A percentile compares a stretch with the other conserved stretches of the same genome.
phyloP scores from a whole-genome alignment of 2,113 vertebrate genomes.

The Petroica traversi region DNA sequence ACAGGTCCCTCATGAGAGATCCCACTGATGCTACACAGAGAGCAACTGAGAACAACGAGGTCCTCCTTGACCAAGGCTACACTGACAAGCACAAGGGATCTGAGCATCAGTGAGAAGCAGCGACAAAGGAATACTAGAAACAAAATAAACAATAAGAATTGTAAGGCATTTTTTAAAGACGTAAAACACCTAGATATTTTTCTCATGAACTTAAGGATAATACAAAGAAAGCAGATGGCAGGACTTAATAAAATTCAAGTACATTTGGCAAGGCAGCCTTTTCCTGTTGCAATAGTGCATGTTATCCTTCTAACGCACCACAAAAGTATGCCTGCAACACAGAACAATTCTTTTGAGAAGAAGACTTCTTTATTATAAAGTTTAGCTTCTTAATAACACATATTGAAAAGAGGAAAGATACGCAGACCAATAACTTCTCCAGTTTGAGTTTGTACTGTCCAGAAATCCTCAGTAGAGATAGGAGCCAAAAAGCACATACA shows the following conservation, averaged over 20 bases:
- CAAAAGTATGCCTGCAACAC: neutral
- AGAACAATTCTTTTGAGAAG: neutral
- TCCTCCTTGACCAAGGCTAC: neutral
- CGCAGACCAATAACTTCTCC: neutral
- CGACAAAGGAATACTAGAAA: neutral
- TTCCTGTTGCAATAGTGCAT: neutral
- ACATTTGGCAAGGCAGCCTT: constrained; percentile 3
- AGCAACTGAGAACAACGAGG: neutral
- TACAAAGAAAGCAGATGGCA: constrained; percentile 27
- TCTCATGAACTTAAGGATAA: neutral
- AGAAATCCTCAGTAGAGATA: neutral
- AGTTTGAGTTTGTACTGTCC: neutral
- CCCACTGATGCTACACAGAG: neutral
- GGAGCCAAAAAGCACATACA: neutral
- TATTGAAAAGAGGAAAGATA: neutral
- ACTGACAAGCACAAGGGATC: neutral
- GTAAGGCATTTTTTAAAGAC: neutral
- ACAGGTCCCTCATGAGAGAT: neutral
- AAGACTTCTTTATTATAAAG: neutral
- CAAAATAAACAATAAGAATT: neutral
- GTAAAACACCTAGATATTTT: neutral
- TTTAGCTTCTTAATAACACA: neutral
- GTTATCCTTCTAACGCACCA: neutral
- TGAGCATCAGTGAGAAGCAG: neutral
- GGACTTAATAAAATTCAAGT: constrained; percentile 38